phyloP scores from a whole-genome alignment of 2,888 invertebrate species.

The Tupiocoris notatus region DNA sequence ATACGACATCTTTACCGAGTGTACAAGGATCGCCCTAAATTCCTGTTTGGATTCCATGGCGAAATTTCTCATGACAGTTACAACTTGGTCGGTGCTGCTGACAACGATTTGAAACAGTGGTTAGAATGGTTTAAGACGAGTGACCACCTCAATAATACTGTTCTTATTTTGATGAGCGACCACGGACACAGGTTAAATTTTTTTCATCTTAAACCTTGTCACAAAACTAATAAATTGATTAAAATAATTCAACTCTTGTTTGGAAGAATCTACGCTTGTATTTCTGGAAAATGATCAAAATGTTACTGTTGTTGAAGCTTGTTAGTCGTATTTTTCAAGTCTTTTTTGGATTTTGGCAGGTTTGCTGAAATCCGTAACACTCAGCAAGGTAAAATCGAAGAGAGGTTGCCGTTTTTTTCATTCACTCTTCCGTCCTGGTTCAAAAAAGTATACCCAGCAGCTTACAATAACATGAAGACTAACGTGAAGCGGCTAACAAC shows the following conservation, averaged over 20 bases:
- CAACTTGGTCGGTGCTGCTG: constrained; percentile 73
- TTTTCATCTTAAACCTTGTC: no score
- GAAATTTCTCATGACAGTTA: constrained; percentile 86
- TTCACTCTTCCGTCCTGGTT: constrained; percentile 74
- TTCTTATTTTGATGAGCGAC: constrained; percentile 88
- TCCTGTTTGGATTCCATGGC: constrained; percentile 83
- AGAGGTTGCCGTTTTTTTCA: constrained; percentile 83
- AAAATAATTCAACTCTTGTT: no score
- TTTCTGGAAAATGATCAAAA: no score
- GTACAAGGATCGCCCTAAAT: constrained; percentile 70
- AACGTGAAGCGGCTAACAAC: constrained; percentile 74
- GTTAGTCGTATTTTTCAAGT: background rate
- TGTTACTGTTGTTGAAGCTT: no score
- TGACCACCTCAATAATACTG: constrained; percentile 71
- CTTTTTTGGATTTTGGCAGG: constrained; percentile 55
- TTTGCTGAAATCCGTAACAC: constrained; percentile 80
- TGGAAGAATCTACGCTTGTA: no score
- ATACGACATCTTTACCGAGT: constrained; percentile 60
- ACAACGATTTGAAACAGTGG: constrained; percentile 68
- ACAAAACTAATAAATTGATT: no score
- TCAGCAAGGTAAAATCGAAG: constrained; percentile 87
- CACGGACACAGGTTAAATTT: constrained; percentile 85
- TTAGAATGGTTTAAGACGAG: constrained; percentile 62
- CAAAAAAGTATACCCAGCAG: constrained; percentile 60
- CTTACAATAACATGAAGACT: constrained; percentile 61